Conservation (phyloP, 2,113 vertebrate species). For the Saimiri boliviensis region DNA sequence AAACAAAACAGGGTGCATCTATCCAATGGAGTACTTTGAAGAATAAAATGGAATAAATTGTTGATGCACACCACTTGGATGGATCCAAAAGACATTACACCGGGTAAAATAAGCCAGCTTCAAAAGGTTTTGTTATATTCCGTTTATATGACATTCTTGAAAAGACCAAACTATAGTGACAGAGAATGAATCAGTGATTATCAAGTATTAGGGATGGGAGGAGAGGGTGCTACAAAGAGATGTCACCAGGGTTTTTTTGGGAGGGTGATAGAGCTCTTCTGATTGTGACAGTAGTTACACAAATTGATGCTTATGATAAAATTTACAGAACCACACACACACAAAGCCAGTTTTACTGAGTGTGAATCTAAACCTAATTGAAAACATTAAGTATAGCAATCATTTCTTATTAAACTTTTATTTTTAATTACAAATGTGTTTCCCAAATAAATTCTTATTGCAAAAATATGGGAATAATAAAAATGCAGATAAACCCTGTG, state of each 20-base stretch:
- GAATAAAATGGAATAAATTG: not conserved
- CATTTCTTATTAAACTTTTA: not conserved
- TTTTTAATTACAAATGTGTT: not conserved
- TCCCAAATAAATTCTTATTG: not conserved
- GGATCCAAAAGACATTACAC: not conserved
- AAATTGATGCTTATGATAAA: not conserved
- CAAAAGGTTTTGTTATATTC: not conserved
- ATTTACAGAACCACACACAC: not conserved
- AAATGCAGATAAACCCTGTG: rapidly evolving
- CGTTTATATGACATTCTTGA: not conserved
- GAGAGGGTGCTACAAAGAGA: too few species aligned
- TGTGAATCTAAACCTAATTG: not conserved
- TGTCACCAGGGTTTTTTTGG: not conserved
- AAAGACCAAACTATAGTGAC: not conserved
- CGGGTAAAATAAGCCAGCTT: not conserved
- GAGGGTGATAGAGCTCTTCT: not conserved
- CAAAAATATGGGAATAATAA: not conserved
- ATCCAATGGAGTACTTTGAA: not conserved
- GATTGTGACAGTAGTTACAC: not conserved
- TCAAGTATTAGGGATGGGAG: not conserved
- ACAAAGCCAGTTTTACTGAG: not conserved
- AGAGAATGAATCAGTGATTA: not conserved
- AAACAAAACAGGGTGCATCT: not conserved
- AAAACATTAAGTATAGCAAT: not conserved
- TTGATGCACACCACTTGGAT: not conserved